Base-by-base conservation (phyloP, 2,888 invertebrate genomes). In the Drosophila cracens region DNA sequence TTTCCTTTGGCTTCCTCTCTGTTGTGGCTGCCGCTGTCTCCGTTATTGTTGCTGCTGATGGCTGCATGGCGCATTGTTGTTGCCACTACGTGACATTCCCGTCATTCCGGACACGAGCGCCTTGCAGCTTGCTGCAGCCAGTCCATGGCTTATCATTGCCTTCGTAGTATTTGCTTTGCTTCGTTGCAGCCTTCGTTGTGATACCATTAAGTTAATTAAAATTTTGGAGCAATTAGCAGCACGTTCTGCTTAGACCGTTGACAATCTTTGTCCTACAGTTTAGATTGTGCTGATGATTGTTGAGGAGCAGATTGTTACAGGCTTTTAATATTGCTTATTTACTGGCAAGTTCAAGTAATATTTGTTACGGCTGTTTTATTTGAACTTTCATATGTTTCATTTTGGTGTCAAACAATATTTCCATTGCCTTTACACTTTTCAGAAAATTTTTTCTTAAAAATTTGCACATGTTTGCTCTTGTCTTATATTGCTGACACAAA, bases 61-160 rank as follows among this genome's bases (percentile, higher is more conserved):
- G 72, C 80, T 81, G 87, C 86, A 84, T 85, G 83, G 65, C 70
- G 75, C 75, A 83, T 81, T 75, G 69, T 56, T 56, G 62, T 29
- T 69, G 63, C 51, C 60, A 54, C 72, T 78, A 79, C 80, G 82
- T 86, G 78, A 84, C 78, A 77, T 76, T 74, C 52, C 54, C 54
- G 65, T 66, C 69, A 65, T 71, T 66, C 70, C 68, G 70, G 59
- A 60, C 29, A 52, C 48, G 64, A 53, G 52, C 34, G 38, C 40
- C 52, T 48, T 29, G 49, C 29, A 67, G 46, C 51, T 67, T 61
- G 54, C 59, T 64, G 71, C 77, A 63, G 56, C 77, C 62, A 70
- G 65, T 60, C 67, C 73, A 59, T 62, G 64, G 52, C 51, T 72
- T 75, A 60, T 75, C 31, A 61, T 68, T 76, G 60, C 56, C 63